These are phyloP conservation scores for Tanytarsus gracilentus DNA, from an alignment of 2,888 invertebrate species.

Conservation along the genomic window DNA sequence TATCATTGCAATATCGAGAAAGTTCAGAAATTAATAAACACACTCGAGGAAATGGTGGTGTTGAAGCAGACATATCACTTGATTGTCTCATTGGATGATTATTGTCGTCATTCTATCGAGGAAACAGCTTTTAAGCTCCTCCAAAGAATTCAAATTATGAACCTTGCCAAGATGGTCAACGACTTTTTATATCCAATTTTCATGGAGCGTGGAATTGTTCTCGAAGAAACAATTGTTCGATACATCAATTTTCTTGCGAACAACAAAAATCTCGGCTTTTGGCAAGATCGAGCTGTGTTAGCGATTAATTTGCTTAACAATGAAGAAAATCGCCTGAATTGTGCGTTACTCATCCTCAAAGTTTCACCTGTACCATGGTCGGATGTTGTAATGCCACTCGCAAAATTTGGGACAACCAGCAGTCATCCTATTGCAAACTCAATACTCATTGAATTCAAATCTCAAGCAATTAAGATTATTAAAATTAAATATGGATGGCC, in stretches of 20 bases:
- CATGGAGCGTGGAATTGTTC: conserved; percentile 39
- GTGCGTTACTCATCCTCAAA: conserved; percentile 38
- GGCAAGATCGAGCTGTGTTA: conserved; percentile 39
- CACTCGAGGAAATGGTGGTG: conserved; percentile 38
- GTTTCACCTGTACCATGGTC: conserved; percentile 43
- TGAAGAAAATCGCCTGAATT: conserved; percentile 40
- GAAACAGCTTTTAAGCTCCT: conserved; percentile 40
- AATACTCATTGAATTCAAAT: conserved; percentile 40
- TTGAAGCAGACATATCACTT: conserved; percentile 40
- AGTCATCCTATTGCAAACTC: conserved; percentile 40
- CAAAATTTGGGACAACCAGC: conserved; percentile 38
- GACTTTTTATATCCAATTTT: conserved; percentile 42
- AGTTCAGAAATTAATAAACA: conserved; percentile 37
- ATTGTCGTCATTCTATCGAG: conserved; percentile 37
- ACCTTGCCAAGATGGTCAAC: conserved; percentile 38
- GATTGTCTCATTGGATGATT: conserved; percentile 40
- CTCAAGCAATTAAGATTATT: conserved; percentile 42
- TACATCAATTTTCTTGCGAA: conserved; percentile 39
- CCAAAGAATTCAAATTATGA: conserved; percentile 40
- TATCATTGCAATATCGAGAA: conserved; percentile 39
- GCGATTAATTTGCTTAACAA: conserved; percentile 40
- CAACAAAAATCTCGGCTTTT: conserved; percentile 37
- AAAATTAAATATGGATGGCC: conserved; percentile 43
- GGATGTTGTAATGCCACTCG: conserved; percentile 36
- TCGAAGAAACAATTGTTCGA: conserved; percentile 37